Base-by-base conservation (phyloP, 2,113 vertebrate genomes). In the Laticauda laticaudata region DNA sequence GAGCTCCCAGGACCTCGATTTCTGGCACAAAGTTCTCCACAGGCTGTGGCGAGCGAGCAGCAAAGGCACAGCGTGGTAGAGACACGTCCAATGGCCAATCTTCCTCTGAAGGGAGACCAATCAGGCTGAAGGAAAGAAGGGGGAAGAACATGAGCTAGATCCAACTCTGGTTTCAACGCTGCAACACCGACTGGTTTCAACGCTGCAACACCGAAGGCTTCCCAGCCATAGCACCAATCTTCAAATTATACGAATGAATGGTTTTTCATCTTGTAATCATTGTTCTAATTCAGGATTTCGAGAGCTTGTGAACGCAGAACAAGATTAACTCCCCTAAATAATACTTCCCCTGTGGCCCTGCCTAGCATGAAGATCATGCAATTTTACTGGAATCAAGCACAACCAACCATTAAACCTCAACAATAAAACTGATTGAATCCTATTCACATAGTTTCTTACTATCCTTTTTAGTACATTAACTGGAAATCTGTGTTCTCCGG, bases 81-180 rank as follows among this genome's bases (percentile, higher is more conserved):
- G 98, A 98, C 11, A 99, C 98, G 88, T 98, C 98, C 85, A 97
- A 94, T 0, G 98, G 98, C 98, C 98, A 98, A 93, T 98, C 98
- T 20, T 98, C 98, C 90, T 98, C 98, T 20, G 95, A 87, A 0
- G 98, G 98, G 94, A 98, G 96, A 64, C 98, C 98, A 86, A 98
- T 98, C 93, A 98, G 96, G 91, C 98, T 98, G 97, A 57, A 86
- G 59, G 18, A 11, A 61, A 26, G 10, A 24, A 64, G 24, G 29
- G 26, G 48, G 57, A 15, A 43, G 26, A 51, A 56, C 11, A 20
- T 24, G 34, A 53, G 64, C 69, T 81, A 39, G 6, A 81, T 81
- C 34, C 34, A 39, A 39, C 18, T 26, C 14, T 48, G 3, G 26
- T n/a, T 75, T 6, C 18, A 48, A 89, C 24, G 48, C 3, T 53